Base-by-base conservation (phyloP, 2,797 vertebrate species). In the Meda fulgida region DNA sequence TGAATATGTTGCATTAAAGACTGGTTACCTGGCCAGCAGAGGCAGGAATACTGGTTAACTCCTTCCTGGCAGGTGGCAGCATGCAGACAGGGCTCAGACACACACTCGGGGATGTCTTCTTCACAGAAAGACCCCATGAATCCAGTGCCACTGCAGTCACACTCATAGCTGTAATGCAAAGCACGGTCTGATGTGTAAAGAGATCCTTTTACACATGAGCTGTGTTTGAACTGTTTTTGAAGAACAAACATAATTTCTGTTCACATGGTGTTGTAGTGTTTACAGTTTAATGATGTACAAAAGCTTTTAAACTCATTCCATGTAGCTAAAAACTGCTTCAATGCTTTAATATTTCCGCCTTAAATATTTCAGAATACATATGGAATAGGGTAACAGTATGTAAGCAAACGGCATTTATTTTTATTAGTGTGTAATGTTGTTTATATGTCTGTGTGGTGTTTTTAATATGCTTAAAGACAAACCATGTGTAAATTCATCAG, bases 91-190 rank as follows among this genome's bases (percentile, higher is more conserved):
- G 98, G 98, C 26, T 93, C 88, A 0, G 98, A 99, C 0, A 93
- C 94, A 89, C 98, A 99, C 91, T 99, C 98, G 26, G 93, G 94
- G 83, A 99, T 96, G 72, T 99, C 97, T 69, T 92, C 79, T 87
- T 98, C 96, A 40, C 98, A 99, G 89, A 92, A 91, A 19, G 85
- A 60, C 1, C 98, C 98, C 38, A 92, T 88, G 2, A 96, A 99
- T 85, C 98, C 98, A 0, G 97, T 98, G 83, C 93, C 94, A 0
- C 85, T 90, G 89, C 98, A 99, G 94, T 97, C 94, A 92, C 98
- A 99, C 36, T 1, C 80, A 86, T 95, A 99, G 78, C 98, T 99
- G 84, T 6, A 82, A 84, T 67, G 29, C 71, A 10, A 53, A 13
- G 43, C 14, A 78, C 34, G 81, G 13, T 1, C 7, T 5, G 36